Evolutionary conservation across 1,140 invertebrate genomes (phyloP).

Genomic region (Cydia fagiglandana): DNA sequence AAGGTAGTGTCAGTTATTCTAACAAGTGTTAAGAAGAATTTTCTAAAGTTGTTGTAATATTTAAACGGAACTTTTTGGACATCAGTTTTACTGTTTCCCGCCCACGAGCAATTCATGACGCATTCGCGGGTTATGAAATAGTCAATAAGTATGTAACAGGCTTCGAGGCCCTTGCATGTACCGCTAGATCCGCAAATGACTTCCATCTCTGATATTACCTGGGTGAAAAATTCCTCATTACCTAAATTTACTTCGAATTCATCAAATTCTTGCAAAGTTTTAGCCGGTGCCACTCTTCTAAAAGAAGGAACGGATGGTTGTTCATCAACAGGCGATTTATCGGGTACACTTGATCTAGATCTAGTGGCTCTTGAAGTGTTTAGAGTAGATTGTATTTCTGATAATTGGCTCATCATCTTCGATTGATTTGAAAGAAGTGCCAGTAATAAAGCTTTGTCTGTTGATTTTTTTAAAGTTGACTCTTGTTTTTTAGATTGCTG

Average conservation of each 20-base stretch:
- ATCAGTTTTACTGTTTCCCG: too few species aligned
- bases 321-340: neutral
- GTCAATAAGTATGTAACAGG: neutral
- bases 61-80: too few species aligned
- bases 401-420: too few species aligned
- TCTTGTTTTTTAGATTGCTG: neutral
- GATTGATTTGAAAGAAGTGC: too few species aligned
- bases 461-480: neutral
- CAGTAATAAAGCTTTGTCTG: neutral
- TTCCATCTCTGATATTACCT: neutral
- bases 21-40: too few species aligned
- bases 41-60: too few species aligned
- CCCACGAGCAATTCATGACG: neutral
- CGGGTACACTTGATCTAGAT: neutral
- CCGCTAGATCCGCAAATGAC: neutral
- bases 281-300: neutral
- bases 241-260: constrained; percentile 15
- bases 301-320: neutral
- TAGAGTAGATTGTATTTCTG: too few species aligned
- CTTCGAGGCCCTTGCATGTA: neutral
- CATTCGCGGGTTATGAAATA: neutral
- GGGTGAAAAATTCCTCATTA: neutral
- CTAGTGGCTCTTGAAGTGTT: neutral
- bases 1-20: too few species aligned
- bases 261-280: neutral